A percentile compares a stretch with the other conserved stretches of the same genome.
Evolutionary conservation across 2,888 invertebrate species (phyloP).

Genomic region (Drosophila nr. perissopoda): DNA sequence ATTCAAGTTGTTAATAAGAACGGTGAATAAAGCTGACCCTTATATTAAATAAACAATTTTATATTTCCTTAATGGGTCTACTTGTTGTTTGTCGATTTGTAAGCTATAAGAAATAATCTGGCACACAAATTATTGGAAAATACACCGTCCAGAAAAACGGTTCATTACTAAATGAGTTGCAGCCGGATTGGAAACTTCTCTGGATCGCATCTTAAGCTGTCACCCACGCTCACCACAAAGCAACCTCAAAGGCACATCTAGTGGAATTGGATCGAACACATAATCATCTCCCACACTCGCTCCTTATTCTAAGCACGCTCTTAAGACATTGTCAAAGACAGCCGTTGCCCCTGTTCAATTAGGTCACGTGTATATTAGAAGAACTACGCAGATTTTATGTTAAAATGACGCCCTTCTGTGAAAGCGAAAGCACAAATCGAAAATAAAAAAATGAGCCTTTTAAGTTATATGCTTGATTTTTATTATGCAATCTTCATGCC

Average conservation of each 20-base stretch:
- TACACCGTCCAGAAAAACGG: not conserved
- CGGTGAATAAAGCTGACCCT: not conserved
- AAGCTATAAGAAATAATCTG: not conserved
- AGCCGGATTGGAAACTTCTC: not conserved
- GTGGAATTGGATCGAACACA: not conserved
- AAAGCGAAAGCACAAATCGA: not conserved
- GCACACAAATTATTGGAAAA: not conserved
- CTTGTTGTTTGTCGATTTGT: not conserved
- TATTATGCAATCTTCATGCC: conserved; percentile 8
- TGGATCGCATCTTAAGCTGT: not conserved
- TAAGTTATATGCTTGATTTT: conserved; percentile 3
- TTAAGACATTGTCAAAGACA: not conserved
- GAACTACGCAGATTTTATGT: not conserved
- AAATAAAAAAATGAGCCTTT: not conserved
- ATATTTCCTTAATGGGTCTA: not conserved
- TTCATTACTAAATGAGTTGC: not conserved
- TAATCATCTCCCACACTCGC: not conserved
- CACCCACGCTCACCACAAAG: not conserved
- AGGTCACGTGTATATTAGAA: not conserved
- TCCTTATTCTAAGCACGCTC: not conserved
- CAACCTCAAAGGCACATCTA: not conserved
- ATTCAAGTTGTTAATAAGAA: conserved; percentile 8
- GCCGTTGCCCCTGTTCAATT: not conserved
- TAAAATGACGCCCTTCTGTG: not conserved
- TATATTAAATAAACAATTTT: not conserved